Conservation (phyloP, 2,888 invertebrate species). For the Cheilosia vernalis region DNA sequence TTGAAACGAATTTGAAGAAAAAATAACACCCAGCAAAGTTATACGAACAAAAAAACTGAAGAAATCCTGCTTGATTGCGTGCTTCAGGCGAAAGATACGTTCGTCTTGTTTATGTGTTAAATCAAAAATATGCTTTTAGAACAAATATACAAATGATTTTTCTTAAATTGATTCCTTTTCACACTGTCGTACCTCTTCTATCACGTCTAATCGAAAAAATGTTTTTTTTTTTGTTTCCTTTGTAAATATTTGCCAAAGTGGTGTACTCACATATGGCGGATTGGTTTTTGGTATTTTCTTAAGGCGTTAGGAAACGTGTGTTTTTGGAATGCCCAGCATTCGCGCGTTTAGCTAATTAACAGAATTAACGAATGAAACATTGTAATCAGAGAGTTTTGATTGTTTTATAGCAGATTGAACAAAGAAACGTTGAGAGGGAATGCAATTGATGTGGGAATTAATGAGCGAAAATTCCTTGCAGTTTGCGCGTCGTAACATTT, state of each 20-base stretch:
- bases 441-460: constrained; percentile 7
- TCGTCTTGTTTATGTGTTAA: constrained; percentile 70
- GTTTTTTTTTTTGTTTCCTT: constrained; percentile 10
- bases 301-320: constrained; percentile 39
- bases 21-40: too few species aligned
- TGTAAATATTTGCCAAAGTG: constrained; percentile 65
- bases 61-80: constrained; percentile 65
- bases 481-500: constrained; percentile 43
- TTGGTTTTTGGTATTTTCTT: constrained; percentile 35
- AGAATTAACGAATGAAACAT: constrained; percentile 31
- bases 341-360: constrained; percentile 61
- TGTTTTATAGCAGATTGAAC: constrained; percentile 36
- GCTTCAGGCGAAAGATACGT: constrained; percentile 66
- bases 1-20: constrained; percentile 37
- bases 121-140: constrained; percentile 72
- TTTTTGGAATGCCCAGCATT: constrained; percentile 47
- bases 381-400: constrained; percentile 30
- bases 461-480: constrained; percentile 23
- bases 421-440: background rate
- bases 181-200: background rate
- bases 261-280: constrained; percentile 13
- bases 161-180: constrained; percentile 47
- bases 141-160: constrained; percentile 72
- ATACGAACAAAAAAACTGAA: constrained; percentile 24
- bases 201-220: constrained; percentile 17